These are phyloP conservation scores for Drosophila novamexicana DNA, from an alignment of 1,140 invertebrate species.

Conservation along the genomic window DNA sequence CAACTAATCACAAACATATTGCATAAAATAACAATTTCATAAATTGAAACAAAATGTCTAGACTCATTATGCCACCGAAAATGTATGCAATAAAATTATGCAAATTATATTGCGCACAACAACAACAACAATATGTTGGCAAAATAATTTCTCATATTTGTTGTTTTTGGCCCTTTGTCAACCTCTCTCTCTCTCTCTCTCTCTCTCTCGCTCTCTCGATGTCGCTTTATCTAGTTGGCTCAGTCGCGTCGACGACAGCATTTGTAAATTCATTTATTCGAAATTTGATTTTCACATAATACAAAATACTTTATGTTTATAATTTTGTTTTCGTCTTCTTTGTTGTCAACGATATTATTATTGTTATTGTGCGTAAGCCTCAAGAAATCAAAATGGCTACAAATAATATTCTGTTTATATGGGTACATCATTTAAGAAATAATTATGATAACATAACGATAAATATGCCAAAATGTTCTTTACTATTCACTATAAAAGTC, in stretches of 20 bases:
- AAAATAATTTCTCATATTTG: slow-evolving; percentile 28
- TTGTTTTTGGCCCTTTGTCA: slow-evolving; percentile 7
- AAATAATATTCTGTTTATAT: too few species aligned
- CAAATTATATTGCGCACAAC: slow-evolving; percentile 46
- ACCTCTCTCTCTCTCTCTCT: not conserved
- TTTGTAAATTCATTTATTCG: slow-evolving; percentile 25
- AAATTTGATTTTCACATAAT: slow-evolving; percentile 20
- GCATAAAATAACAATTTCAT: slow-evolving; percentile 71
- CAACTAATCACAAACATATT: slow-evolving; percentile 72
- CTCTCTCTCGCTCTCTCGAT: too few species aligned
- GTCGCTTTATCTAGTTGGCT: slow-evolving; percentile 14
- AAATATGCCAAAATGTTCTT: too few species aligned
- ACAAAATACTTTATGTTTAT: slow-evolving; percentile 3
- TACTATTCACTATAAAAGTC: too few species aligned
- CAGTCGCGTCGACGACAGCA: slow-evolving; percentile 7
- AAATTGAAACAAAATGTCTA: slow-evolving; percentile 73
- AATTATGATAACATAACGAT: too few species aligned
- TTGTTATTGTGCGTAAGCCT: not conserved
- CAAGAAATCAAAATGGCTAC: not conserved
- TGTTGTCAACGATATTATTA: not conserved
- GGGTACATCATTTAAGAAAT: too few species aligned
- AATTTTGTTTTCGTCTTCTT: not conserved
- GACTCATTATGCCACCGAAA: slow-evolving; percentile 69
- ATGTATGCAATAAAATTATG: slow-evolving; percentile 72
- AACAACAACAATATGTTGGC: slow-evolving; percentile 23